Evolutionary conservation across 2,888 invertebrate genomes (phyloP).

Genomic region (Laspeyria flexula): DNA sequence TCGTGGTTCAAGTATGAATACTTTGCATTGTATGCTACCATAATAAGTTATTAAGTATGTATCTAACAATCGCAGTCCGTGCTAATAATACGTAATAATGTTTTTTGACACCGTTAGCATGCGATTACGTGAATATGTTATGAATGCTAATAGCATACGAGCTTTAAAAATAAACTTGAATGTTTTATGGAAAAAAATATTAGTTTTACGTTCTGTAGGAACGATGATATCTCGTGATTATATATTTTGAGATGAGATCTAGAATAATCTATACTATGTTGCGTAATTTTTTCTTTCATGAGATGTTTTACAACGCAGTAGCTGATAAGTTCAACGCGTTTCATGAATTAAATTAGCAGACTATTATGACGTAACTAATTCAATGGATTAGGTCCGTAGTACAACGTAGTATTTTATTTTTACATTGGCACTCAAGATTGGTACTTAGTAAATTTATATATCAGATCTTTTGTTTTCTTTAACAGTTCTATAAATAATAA

Average conservation of each 20-base stretch:
- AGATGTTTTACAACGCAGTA: no score
- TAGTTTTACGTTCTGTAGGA: background rate
- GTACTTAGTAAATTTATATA: no score
- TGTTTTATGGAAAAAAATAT: conserved; percentile 22
- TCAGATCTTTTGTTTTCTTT: no score
- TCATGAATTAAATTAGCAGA: background rate
- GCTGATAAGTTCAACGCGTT: no score
- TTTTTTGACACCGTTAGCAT: conserved; percentile 18
- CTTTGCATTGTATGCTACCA: conserved; percentile 10
- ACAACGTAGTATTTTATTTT: no score
- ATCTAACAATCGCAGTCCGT: conserved; percentile 10
- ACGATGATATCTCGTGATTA: conserved; percentile 4
- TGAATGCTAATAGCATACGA: conserved; percentile 23
- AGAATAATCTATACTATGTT: background rate
- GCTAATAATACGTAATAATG: conserved; percentile 14
- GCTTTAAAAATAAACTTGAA: conserved; percentile 18
- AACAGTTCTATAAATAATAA: no score
- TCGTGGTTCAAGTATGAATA: conserved; percentile 3
- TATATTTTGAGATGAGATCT: background rate
- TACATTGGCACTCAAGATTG: no score
- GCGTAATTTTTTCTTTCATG: background rate
- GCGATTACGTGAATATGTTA: conserved; percentile 23
- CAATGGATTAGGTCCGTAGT: no score
- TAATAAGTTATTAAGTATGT: conserved; percentile 19
- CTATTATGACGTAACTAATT: background rate